Conservation (phyloP, 2,797 vertebrate genomes). For the Cossypha caffra region DNA sequence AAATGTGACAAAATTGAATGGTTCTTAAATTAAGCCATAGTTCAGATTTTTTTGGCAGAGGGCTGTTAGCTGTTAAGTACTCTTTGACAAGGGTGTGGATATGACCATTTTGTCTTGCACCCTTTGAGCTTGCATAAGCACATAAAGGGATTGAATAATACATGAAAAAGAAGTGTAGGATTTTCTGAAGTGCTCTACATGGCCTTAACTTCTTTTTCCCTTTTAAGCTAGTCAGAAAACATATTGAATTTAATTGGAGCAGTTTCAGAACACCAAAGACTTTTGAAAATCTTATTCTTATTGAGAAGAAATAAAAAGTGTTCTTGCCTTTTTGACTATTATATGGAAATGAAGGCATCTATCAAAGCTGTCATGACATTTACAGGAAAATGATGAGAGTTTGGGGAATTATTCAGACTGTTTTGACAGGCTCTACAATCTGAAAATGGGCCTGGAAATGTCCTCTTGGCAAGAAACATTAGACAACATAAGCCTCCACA, state of each 20-base stretch:
- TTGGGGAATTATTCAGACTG: conserved; percentile 43
- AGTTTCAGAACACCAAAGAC: neutral
- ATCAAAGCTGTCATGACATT: conserved; percentile 33
- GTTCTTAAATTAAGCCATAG: conserved; percentile 27
- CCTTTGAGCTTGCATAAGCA: neutral
- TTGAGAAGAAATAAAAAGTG: neutral
- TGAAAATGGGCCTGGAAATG: conserved; percentile 30
- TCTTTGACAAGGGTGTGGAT: conserved; percentile 51
- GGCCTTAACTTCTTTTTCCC: conserved; percentile 11
- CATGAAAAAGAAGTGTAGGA: neutral
- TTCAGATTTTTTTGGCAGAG: conserved; percentile 23
- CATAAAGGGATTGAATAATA: conserved; percentile 28
- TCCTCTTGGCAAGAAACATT: conserved; percentile 32
- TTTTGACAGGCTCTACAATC: conserved; percentile 32
- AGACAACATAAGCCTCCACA: neutral
- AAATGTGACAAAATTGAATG: conserved; percentile 39
- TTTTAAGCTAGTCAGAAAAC: conserved; percentile 40
- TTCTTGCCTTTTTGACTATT: neutral
- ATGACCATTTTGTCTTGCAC: neutral
- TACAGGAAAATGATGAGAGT: conserved; percentile 5
- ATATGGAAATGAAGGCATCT: conserved; percentile 32
- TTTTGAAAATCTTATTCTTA: neutral
- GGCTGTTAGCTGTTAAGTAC: conserved; percentile 28
- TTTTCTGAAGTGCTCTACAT: neutral
- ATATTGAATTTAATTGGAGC: conserved; percentile 3